A percentile compares a stretch with the other conserved stretches of the same genome.
Conservation (phyloP, 2,888 invertebrate genomes). For the Tetragonisca angustula region DNA sequence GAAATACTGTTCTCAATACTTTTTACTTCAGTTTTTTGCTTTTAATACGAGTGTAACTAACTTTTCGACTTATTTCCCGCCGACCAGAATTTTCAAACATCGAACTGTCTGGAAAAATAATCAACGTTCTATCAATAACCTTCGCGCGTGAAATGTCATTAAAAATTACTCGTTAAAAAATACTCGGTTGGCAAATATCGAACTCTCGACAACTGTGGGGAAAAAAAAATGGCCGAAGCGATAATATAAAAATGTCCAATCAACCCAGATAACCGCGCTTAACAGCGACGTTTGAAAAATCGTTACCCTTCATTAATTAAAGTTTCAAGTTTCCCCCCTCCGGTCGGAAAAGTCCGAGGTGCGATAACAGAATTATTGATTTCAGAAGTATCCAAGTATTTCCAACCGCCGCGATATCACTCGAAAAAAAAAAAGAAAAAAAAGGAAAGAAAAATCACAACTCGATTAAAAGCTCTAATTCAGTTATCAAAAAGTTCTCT, state of each 20-base stretch:
- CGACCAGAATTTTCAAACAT: too few relatives aligned
- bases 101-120: neutral
- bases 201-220: neutral
- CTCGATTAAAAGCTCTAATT: neutral
- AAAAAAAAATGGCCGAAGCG: neutral
- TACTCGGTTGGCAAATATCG: neutral
- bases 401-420: neutral
- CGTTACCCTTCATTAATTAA: neutral
- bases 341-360: neutral
- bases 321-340: neutral
- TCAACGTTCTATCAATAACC: neutral
- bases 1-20: too few relatives aligned
- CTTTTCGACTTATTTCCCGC: too few relatives aligned
- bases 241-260: neutral
- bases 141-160: neutral
- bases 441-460: neutral
- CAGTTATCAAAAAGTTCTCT: neutral
- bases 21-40: too few relatives aligned
- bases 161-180: neutral
- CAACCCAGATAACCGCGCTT: neutral
- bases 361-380: conserved; percentile 5
- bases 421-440: neutral
- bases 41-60: too few relatives aligned
- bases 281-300: neutral
- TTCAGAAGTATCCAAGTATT: neutral